Evolutionary conservation across 2,113 vertebrate genomes (phyloP).

Genomic region (Butorides virescens): DNA sequence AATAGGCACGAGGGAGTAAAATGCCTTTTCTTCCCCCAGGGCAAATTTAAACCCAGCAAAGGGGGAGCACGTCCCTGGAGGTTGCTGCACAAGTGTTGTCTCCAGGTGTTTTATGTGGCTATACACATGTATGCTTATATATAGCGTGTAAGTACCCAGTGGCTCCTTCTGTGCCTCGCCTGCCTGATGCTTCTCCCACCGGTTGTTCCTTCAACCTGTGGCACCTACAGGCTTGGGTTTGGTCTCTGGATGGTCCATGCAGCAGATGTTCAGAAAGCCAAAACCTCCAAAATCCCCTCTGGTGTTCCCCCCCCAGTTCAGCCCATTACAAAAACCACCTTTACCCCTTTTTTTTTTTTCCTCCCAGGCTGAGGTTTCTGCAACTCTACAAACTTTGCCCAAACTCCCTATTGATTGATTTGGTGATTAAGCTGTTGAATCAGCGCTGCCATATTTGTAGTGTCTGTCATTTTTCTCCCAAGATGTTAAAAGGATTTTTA

Average conservation of each 20-base stretch:
- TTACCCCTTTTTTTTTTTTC: background rate
- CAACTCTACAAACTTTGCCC: background rate
- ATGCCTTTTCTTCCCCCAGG: background rate
- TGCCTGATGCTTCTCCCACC: background rate
- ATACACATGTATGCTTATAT: fast-evolving
- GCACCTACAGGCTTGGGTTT: fast-evolving
- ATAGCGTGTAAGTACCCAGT: fast-evolving
- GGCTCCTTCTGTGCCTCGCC: background rate
- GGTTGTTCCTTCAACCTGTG: background rate
- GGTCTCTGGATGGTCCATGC: background rate
- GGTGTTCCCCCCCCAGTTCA: too few species aligned
- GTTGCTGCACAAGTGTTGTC: too few species aligned
- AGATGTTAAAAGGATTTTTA: constrained; percentile 63
- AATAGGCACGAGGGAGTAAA: background rate
- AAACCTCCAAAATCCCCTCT: background rate
- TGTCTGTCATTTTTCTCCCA: constrained; percentile 52
- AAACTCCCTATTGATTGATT: constrained; percentile 33
- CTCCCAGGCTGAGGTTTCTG: background rate
- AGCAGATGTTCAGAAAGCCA: fast-evolving
- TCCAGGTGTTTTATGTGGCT: fast-evolving
- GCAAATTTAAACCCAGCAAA: fast-evolving
- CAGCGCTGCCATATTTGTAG: constrained; percentile 29
- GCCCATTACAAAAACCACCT: fast-evolving
- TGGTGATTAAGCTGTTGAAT: constrained; percentile 58
- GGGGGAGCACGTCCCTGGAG: background rate